A percentile compares a stretch with the other conserved stretches of the same genome.
These are phyloP conservation scores for Ophraella communa DNA, from an alignment of 2,888 invertebrate species.

Conservation along the genomic window DNA sequence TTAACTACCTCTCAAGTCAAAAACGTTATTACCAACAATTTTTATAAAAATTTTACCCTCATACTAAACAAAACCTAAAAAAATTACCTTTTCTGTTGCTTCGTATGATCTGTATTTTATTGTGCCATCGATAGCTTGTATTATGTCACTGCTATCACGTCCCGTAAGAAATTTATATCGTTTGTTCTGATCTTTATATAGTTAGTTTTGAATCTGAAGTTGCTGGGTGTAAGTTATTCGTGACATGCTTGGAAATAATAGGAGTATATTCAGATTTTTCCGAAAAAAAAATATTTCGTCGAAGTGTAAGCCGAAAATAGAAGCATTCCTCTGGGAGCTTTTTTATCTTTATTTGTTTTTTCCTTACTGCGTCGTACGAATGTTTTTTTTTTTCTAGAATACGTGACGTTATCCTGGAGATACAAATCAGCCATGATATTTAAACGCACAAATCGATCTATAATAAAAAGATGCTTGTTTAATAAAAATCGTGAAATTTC, in stretches of 20 bases:
- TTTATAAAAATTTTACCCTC: no score
- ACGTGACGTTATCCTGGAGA: neutral
- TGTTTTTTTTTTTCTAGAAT: neutral
- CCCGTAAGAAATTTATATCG: conserved; percentile 18
- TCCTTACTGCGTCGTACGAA: conserved; percentile 30
- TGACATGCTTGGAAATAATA: conserved; percentile 18
- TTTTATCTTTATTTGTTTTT: conserved; percentile 23
- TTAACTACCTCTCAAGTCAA: no score
- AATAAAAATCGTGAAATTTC: no score
- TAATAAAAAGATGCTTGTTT: no score
- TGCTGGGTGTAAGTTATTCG: conserved; percentile 14
- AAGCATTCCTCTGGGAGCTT: neutral
- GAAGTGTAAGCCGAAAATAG: conserved; percentile 6
- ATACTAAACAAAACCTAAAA: no score
- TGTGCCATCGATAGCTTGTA: neutral
- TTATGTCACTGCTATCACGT: neutral
- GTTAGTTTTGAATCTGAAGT: conserved; percentile 15
- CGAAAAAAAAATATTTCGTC: neutral
- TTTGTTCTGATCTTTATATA: conserved; percentile 19
- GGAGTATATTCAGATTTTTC: conserved; percentile 20
- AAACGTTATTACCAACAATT: no score
- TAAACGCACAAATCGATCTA: neutral
- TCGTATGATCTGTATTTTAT: neutral
- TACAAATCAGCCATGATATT: neutral
- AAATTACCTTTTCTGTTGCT: neutral